These are phyloP conservation scores for Drosophila putrida DNA, from an alignment of 2,888 invertebrate genomes.

Conservation along the genomic window DNA sequence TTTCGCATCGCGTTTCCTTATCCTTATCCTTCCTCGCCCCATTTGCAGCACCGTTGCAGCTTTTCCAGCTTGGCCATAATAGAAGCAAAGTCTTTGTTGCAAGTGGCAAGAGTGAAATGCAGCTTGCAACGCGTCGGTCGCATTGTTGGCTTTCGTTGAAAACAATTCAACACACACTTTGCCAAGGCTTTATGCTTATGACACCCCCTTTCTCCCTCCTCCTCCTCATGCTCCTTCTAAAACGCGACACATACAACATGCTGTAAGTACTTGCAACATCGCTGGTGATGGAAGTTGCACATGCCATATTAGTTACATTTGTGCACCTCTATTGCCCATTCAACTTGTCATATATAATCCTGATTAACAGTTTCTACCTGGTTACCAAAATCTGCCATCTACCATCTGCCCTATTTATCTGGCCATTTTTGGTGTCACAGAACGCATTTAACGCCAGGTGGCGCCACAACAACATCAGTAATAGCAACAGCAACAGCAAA, in stretches of 20 bases:
- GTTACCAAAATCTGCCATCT: conserved; percentile 17
- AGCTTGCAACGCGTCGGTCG: conserved; percentile 13
- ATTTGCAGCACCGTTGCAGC: conserved; percentile 47
- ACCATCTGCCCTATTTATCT: conserved; percentile 39
- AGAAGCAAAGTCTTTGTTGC: conserved; percentile 67
- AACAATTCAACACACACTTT: conserved; percentile 56
- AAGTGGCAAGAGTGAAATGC: conserved; percentile 49
- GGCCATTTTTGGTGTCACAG: conserved; percentile 22
- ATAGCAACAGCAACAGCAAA: too few species aligned
- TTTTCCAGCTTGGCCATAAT: conserved; percentile 41
- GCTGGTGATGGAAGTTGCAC: conserved; percentile 10
- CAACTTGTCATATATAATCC: conserved; percentile 50
- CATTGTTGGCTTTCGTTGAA: conserved; percentile 24
- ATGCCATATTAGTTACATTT: conserved; percentile 52
- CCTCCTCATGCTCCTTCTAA: too few species aligned
- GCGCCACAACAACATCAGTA: conserved; percentile 30
- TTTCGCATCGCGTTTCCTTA: conserved; percentile 2
- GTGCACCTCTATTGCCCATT: conserved; percentile 16
- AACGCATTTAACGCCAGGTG: conserved; percentile 42
- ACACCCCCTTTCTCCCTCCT: too few species aligned
- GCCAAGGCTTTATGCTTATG: conserved; percentile 21
- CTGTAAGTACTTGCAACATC: conserved; percentile 8
- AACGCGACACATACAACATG: background rate
- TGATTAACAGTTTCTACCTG: conserved; percentile 48
- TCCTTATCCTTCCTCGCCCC: conserved; percentile 18